These are phyloP conservation scores for Junonia oenone DNA, from an alignment of 2,888 invertebrate species.

Conservation along the genomic window DNA sequence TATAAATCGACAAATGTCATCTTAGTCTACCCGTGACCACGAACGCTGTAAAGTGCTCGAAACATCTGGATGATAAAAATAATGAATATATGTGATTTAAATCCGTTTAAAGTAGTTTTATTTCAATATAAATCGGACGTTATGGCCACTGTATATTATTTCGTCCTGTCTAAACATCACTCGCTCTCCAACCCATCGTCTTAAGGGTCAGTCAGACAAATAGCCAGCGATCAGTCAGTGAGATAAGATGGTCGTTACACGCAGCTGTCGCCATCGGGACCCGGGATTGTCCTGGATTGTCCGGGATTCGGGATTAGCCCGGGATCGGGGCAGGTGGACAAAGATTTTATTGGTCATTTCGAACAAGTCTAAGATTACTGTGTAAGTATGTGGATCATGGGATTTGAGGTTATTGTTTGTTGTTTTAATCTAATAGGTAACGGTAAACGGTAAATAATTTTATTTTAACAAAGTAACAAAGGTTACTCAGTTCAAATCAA, in stretches of 20 bases:
- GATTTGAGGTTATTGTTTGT: background rate
- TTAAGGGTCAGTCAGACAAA: conserved; percentile 47
- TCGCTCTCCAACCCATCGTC: conserved; percentile 21
- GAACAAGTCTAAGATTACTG: background rate
- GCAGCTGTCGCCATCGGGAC: conserved; percentile 39
- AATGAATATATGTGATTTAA: too few species aligned
- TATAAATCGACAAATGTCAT: too few species aligned
- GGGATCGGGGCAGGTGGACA: conserved; percentile 22
- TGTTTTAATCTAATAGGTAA: background rate
- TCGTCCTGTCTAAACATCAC: conserved; percentile 1
- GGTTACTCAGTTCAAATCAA: too few species aligned
- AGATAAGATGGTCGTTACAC: conserved; percentile 38
- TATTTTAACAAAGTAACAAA: too few species aligned
- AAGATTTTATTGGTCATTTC: conserved; percentile 15
- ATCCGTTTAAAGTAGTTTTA: too few species aligned
- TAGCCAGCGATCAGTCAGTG: conserved; percentile 38
- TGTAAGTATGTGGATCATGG: background rate
- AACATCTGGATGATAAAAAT: too few species aligned
- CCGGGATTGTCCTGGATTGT: conserved; percentile 25
- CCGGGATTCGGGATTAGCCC: conserved; percentile 25
- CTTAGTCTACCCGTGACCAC: too few species aligned
- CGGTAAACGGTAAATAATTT: background rate
- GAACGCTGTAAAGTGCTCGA: too few species aligned
- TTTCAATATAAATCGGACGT: too few species aligned
- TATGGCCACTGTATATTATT: too few species aligned